phyloP scores from a whole-genome alignment of 2,113 vertebrate species.

The Lepus timidus region DNA sequence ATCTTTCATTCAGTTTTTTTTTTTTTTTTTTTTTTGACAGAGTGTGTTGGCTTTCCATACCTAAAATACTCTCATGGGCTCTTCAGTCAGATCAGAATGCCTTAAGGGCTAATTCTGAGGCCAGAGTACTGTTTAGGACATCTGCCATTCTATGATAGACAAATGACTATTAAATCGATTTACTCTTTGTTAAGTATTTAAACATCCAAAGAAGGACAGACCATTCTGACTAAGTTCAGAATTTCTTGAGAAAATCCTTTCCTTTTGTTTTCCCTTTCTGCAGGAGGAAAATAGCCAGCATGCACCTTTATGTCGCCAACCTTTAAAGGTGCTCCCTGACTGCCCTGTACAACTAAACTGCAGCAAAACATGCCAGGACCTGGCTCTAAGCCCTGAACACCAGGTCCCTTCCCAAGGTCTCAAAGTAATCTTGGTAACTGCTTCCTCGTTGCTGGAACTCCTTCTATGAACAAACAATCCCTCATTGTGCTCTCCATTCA shows the following conservation, averaged over 20 bases:
- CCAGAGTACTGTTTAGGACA: no score
- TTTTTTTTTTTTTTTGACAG: no score
- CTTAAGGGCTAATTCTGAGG: no score
- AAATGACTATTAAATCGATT: background rate
- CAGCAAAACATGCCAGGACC: background rate
- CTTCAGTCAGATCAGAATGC: no score
- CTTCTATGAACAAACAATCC: no score
- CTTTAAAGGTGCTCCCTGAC: background rate
- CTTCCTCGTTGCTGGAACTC: background rate
- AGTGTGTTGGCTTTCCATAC: no score
- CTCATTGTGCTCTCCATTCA: background rate
- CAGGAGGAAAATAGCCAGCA: background rate
- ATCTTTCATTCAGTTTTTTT: no score
- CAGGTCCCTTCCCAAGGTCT: background rate
- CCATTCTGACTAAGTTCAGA: background rate
- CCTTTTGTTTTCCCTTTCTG: background rate
- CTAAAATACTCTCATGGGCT: no score
- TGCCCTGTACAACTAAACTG: background rate
- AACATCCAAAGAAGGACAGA: background rate
- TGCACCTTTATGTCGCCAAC: background rate
- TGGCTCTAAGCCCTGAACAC: background rate
- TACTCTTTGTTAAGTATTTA: background rate
- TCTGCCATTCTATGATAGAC: background rate
- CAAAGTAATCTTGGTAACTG: rapidly evolving
- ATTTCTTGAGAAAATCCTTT: background rate